A percentile compares a stretch with the other conserved stretches of the same genome.
Evolutionary conservation across 2,113 vertebrate genomes (phyloP).

Genomic region (Meriones unguiculatus): DNA sequence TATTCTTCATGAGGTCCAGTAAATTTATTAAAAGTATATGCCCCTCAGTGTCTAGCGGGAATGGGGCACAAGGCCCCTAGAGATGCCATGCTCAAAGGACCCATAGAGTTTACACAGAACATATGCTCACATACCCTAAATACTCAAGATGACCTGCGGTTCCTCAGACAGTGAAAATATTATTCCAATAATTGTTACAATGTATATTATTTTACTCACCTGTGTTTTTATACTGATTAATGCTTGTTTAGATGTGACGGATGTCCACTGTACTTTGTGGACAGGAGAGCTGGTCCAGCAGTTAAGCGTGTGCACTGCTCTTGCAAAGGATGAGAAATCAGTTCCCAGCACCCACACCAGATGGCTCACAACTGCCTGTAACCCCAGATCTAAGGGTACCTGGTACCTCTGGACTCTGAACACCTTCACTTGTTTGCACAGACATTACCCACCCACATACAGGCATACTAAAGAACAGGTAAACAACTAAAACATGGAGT

Average conservation of each 20-base stretch:
- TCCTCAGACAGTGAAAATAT: background rate
- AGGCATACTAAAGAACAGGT: background rate
- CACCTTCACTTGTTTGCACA: background rate
- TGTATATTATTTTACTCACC: background rate
- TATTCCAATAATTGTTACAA: background rate
- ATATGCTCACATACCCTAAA: background rate
- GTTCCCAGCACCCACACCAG: background rate
- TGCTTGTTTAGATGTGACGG: background rate
- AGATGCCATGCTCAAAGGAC: background rate
- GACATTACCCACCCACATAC: background rate
- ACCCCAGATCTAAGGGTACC: background rate
- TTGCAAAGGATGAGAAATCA: background rate
- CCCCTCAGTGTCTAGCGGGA: background rate
- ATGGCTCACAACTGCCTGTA: background rate
- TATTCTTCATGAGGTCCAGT: background rate
- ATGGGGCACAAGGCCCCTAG: background rate
- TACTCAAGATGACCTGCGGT: background rate
- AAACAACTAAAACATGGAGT: background rate
- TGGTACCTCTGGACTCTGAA: background rate
- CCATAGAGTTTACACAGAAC: background rate
- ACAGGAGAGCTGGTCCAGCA: background rate
- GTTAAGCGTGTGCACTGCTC: background rate
- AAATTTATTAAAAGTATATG: background rate
- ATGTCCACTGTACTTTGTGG: background rate
- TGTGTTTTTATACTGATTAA: background rate